Evolutionary conservation across 2,888 invertebrate genomes (phyloP).

Genomic region (Apocheima hispidaria): DNA sequence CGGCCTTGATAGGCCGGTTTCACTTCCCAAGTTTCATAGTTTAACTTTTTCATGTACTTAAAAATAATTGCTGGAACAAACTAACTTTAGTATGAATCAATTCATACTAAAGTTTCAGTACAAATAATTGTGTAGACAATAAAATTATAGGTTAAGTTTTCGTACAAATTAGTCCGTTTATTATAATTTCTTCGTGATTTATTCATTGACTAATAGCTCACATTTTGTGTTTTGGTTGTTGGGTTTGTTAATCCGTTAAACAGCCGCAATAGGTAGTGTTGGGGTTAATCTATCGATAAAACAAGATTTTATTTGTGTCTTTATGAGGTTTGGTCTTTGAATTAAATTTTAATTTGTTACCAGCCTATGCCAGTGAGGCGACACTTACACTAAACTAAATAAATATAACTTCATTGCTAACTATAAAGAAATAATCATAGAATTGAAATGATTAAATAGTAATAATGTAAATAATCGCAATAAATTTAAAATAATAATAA

Average conservation of each 20-base stretch:
- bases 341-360: no score
- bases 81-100: neutral
- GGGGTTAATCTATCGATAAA: neutral
- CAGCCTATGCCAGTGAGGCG: no score
- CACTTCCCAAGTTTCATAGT: neutral
- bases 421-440: no score
- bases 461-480: no score
- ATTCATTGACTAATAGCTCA: constrained; percentile 2
- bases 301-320: neutral
- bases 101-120: neutral
- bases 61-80: neutral
- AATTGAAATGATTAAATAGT: no score
- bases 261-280: neutral
- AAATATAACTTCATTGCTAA: no score
- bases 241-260: constrained; percentile 8
- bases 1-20: no score
- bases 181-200: constrained; percentile 1
- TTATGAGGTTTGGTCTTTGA: no score
- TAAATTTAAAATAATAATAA: no score
- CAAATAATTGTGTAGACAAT: neutral
- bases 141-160: neutral
- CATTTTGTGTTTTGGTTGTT: no score
- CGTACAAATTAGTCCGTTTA: neutral
- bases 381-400: no score
- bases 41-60: neutral